Conservation (phyloP, 2,797 vertebrate species). For the Hemitrygon akajei region DNA sequence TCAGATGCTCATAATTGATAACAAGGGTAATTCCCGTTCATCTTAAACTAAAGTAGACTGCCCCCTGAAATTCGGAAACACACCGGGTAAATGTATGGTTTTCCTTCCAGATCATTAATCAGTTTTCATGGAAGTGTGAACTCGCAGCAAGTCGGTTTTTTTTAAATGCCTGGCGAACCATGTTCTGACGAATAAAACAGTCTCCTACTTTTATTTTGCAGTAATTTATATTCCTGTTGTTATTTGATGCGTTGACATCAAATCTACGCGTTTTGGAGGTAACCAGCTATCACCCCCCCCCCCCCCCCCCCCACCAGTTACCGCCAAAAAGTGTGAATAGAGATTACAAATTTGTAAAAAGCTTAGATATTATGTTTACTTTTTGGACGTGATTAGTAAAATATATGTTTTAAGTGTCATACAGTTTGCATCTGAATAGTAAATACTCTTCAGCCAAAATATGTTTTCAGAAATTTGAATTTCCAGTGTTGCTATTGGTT, state of each 20-base stretch:
- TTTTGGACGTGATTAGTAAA: no score
- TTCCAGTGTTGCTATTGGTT: background rate
- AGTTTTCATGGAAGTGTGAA: background rate
- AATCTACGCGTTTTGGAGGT: background rate
- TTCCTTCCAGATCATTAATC: background rate
- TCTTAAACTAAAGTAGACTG: no score
- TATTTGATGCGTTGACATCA: background rate
- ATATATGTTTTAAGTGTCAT: background rate
- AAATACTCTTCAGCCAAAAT: background rate
- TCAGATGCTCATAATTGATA: background rate
- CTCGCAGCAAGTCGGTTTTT: background rate
- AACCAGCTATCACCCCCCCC: no score
- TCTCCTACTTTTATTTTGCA: background rate
- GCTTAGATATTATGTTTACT: background rate
- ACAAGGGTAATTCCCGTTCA: background rate
- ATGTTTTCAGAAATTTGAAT: background rate
- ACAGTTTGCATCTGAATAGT: background rate
- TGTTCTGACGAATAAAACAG: no score
- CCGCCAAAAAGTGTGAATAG: background rate
- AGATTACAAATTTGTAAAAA: background rate
- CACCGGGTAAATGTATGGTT: no score
- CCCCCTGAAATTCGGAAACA: no score
- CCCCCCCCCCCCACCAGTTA: no score
- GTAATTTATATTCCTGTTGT: background rate
- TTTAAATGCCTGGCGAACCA: background rate